Percentiles rank a stretch among this genome's conserved stretches.
Evolutionary conservation across 1,140 invertebrate genomes (phyloP).

Genomic region (Zaprionus gabonicus): DNA sequence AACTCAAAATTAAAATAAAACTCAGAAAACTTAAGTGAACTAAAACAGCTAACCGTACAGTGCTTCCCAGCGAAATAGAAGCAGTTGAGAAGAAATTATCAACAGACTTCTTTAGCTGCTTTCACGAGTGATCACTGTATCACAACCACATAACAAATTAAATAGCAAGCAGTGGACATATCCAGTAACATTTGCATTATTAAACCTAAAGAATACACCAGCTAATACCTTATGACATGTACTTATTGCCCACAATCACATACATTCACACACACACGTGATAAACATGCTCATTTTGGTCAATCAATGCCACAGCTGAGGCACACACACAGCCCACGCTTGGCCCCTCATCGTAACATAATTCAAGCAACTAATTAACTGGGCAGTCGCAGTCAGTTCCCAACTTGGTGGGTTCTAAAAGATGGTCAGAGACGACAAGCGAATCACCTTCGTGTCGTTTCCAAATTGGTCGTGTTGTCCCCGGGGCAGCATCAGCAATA

Average conservation of each 20-base stretch:
- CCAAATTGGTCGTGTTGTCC: slow-evolving; percentile 44
- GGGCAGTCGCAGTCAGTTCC: slow-evolving; percentile 39
- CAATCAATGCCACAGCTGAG: slow-evolving; percentile 66
- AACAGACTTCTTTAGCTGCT: too few species aligned
- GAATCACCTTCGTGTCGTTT: slow-evolving; percentile 48
- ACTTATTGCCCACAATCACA: neutral
- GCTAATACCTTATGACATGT: neutral
- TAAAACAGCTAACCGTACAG: neutral
- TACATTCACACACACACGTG: neutral
- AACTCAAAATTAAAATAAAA: neutral
- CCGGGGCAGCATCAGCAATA: slow-evolving; percentile 5
- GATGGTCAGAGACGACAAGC: slow-evolving; percentile 46
- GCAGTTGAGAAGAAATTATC: neutral
- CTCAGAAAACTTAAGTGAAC: neutral
- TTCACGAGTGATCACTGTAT: too few species aligned
- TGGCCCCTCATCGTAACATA: slow-evolving; percentile 38
- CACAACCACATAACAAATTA: too few species aligned
- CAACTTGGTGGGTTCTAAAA: slow-evolving; percentile 36
- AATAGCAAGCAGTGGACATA: neutral
- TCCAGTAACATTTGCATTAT: neutral
- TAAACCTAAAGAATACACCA: neutral
- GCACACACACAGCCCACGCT: slow-evolving; percentile 61
- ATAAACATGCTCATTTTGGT: slow-evolving; percentile 72
- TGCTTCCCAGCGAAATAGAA: neutral
- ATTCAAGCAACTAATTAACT: slow-evolving; percentile 69